Conservation (phyloP, 2,888 invertebrate species). For the Celastrina argiolus region DNA sequence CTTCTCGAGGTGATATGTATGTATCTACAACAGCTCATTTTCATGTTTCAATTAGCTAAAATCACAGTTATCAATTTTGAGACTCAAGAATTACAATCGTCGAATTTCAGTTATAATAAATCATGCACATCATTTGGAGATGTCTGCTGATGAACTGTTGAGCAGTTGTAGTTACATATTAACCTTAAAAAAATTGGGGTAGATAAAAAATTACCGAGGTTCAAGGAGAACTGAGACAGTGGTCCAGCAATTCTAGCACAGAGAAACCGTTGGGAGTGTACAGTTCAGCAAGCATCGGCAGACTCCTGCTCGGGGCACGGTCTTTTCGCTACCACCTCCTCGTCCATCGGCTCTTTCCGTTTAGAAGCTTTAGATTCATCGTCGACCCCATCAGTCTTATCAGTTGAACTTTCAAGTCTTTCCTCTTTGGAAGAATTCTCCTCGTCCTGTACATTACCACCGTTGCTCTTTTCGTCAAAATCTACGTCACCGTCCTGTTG, state of each 20-base stretch:
- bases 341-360: slow-evolving; percentile 58
- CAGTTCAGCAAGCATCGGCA: slow-evolving; percentile 3
- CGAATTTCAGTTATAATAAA: not conserved
- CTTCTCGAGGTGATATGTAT: not conserved
- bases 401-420: slow-evolving; percentile 43
- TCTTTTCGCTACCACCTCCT: slow-evolving; percentile 64
- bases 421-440: slow-evolving; percentile 34
- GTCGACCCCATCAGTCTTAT: slow-evolving; percentile 52
- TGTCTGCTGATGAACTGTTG: not conserved
- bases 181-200: not conserved
- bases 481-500: slow-evolving; percentile 37
- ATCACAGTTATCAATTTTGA: not conserved
- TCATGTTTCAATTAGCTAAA: not conserved
- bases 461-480: slow-evolving; percentile 33
- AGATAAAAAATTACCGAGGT: not conserved
- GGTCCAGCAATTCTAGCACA: slow-evolving; percentile 4
- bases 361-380: slow-evolving; percentile 54
- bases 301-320: slow-evolving; percentile 42
- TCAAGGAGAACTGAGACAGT: not conserved
- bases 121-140: not conserved
- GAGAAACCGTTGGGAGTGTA: not conserved
- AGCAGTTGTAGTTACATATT: not conserved
- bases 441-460: slow-evolving; percentile 31
- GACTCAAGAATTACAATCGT: not conserved
- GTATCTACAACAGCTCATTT: not conserved